phyloP scores from a whole-genome alignment of 2,888 invertebrate genomes.

The Napeogenes inachia region DNA sequence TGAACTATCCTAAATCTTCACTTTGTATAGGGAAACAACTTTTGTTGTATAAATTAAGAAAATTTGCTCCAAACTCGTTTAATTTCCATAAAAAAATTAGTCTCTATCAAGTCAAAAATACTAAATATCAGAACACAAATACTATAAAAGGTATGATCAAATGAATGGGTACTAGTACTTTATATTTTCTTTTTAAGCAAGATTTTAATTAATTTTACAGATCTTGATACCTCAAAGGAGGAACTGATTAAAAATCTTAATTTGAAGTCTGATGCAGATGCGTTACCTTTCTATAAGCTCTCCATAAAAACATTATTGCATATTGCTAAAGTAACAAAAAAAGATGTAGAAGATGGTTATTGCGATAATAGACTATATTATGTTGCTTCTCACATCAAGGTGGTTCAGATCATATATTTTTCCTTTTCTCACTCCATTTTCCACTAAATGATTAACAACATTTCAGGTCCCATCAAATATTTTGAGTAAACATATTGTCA shows the following conservation, averaged over 20 bases:
- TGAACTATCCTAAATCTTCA: no score
- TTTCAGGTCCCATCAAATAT: slow-evolving; percentile 59
- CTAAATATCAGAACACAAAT: no score
- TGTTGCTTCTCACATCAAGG: slow-evolving; percentile 68
- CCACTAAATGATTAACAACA: slow-evolving; percentile 23
- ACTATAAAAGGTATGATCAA: no score
- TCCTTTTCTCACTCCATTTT: background rate
- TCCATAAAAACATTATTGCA: slow-evolving; percentile 52
- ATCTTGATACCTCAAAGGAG: slow-evolving; percentile 44
- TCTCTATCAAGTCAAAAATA: no score
- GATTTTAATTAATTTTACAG: background rate
- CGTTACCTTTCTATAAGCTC: slow-evolving; percentile 70
- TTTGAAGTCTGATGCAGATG: slow-evolving; percentile 67
- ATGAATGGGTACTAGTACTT: slow-evolving; percentile 1
- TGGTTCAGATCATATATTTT: slow-evolving; percentile 32
- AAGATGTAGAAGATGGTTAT: slow-evolving; percentile 58
- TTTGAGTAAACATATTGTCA: slow-evolving; percentile 66
- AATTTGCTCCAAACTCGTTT: no score
- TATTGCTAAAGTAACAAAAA: slow-evolving; percentile 52
- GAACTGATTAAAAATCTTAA: slow-evolving; percentile 59
- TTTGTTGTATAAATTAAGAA: no score
- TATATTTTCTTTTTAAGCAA: background rate
- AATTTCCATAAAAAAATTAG: no score
- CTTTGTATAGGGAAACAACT: no score
- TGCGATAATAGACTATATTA: slow-evolving; percentile 78